Base-by-base conservation (phyloP, 2,797 vertebrate genomes). In the Rhinoraja longicauda region DNA sequence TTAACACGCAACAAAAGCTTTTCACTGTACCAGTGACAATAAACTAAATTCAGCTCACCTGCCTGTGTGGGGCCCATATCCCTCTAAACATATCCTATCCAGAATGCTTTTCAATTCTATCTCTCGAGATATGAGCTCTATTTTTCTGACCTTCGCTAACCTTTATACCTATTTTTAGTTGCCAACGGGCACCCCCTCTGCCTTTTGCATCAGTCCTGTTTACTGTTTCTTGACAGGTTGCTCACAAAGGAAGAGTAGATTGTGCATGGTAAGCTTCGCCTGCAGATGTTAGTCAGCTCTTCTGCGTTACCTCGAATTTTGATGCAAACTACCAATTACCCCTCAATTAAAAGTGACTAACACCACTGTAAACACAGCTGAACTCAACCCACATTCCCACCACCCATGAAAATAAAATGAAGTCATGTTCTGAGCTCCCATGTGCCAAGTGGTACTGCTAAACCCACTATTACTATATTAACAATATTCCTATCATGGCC, bases 321-420 rank as follows among this genome's bases (percentile, higher is more conserved):
- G 84, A 67, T 36, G 32, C 59, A 67, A 67, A 88, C 84, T 88
- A 36, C 39, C 70, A 92, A 92, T 92, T 92, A 92, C 45, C 70
- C 67, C 29, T 92, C 90, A 75, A 73, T 92, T 75, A 92, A 53
- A 92, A 72, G 64, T 92, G 88, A 73, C 88, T 72, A 72, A 91
- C 26, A 70, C 67, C 45, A 29, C 26, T 45, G 39, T 92, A 92
- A 92, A 92, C 70, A 92, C 90, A 75, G 90, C 70, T 75, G 90
- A 53, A 73, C 90, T 67, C 90, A 45, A 53, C 70, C 67, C 90
- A 75, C 62, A 88, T 19, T 88, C 17, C 21, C 59, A 36, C 17
- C 17, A 67, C 32, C 84, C 84, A 67, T n/a, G n/a, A 36, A 88
- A 88, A 67, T 88, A 67, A 36, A 88, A 32, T 67, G n/a, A 67